These are phyloP conservation scores for Terebella lapidaria DNA, from an alignment of 2,888 invertebrate species.

Conservation along the genomic window DNA sequence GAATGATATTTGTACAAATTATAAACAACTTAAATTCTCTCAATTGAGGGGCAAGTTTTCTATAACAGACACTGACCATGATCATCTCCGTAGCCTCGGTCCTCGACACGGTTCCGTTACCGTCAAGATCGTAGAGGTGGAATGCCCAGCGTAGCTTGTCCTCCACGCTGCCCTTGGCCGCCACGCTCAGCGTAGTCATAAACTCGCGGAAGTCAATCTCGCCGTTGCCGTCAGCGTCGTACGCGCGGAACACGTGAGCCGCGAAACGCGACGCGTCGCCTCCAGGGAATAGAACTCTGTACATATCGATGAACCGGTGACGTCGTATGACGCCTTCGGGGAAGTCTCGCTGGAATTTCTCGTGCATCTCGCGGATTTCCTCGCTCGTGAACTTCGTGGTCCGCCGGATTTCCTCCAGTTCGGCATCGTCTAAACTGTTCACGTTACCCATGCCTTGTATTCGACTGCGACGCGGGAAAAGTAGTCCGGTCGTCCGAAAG, in stretches of 20 bases:
- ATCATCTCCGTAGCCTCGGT: constrained; percentile 14
- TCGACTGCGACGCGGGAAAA: too few relatives aligned
- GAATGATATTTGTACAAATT: too few relatives aligned
- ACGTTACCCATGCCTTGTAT: too few relatives aligned
- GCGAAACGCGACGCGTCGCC: constrained; percentile 2
- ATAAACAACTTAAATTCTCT: too few relatives aligned
- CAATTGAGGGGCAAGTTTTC: too few relatives aligned
- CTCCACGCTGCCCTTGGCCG: constrained; percentile 10
- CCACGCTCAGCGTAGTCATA: constrained; percentile 16
- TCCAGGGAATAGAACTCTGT: constrained; percentile 8
- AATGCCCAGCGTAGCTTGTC: constrained; percentile 19
- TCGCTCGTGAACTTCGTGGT: constrained; percentile 12
- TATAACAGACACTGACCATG: constrained; percentile 12
- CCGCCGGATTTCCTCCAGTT: too few relatives aligned
- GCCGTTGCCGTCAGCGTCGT: constrained; percentile 18
- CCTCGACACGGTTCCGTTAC: constrained; percentile 8
- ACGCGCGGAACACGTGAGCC: constrained; percentile 4
- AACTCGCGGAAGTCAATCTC: constrained; percentile 19
- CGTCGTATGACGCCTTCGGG: constrained; percentile 13
- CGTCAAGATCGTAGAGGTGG: constrained; percentile 16
- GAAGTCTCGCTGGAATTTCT: constrained; percentile 13
- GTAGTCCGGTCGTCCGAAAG: too few relatives aligned
- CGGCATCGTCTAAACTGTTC: too few relatives aligned
- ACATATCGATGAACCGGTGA: constrained; percentile 13
- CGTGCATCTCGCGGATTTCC: constrained; percentile 11